Evolutionary conservation across 2,797 vertebrate species (phyloP).

Genomic region (Glyptemys insculpta): DNA sequence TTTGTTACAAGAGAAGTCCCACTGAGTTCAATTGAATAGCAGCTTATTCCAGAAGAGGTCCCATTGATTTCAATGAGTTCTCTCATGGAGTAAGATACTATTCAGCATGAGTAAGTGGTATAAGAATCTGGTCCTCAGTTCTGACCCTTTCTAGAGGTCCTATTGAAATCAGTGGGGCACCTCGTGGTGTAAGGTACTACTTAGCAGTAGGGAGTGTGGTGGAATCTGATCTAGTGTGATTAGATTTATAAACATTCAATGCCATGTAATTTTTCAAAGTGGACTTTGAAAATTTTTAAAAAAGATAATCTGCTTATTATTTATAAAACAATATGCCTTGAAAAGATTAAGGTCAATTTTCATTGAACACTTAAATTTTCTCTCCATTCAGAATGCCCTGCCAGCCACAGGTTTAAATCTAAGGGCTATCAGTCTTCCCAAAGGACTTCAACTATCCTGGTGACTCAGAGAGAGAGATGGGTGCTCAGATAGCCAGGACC

Average conservation of each 20-base stretch:
- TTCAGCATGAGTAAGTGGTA: background rate
- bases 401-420: background rate
- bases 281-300: background rate
- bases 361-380: background rate
- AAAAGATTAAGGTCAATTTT: background rate
- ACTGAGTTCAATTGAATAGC: background rate
- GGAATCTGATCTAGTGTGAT: background rate
- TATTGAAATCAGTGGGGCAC: background rate
- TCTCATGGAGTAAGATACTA: background rate
- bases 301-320: background rate
- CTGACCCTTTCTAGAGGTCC: background rate
- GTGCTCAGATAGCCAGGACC: background rate
- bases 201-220: background rate
- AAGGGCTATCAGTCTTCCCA: background rate
- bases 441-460: background rate
- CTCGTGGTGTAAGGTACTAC: background rate
- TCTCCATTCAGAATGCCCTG: background rate
- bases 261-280: background rate
- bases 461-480: background rate
- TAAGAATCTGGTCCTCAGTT: background rate
- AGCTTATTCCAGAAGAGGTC: background rate
- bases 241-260: background rate
- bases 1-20: background rate
- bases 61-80: background rate
- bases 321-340: background rate